Percentiles rank a stretch among this genome's conserved stretches.
Evolutionary conservation across 2,888 invertebrate species (phyloP).

Genomic region (Odontocolon sp.): DNA sequence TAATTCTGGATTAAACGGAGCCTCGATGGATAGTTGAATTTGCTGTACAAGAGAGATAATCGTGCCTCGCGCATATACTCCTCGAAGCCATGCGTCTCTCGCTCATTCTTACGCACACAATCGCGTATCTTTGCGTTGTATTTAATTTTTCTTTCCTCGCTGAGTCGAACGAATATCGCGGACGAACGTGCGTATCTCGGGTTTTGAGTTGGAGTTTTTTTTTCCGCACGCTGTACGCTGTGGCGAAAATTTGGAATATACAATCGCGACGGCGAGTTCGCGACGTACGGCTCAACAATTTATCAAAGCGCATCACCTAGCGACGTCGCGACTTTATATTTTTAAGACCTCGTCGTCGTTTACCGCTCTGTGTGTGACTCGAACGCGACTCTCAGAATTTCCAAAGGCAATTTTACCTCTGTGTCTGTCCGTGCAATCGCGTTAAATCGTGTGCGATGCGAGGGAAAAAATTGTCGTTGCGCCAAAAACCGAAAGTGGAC

Average conservation of each 20-base stretch:
- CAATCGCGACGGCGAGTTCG: background rate
- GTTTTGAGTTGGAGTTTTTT: background rate
- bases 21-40: background rate
- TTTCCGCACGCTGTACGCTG: background rate
- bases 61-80: background rate
- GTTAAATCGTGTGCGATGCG: slow-evolving; percentile 32
- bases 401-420: background rate
- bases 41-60: background rate
- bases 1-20: slow-evolving; percentile 40
- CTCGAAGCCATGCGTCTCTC: background rate
- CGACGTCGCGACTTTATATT: slow-evolving; percentile 71
- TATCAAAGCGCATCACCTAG: slow-evolving; percentile 76
- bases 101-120: background rate
- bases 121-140: background rate
- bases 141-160: background rate
- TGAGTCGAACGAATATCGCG: background rate
- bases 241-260: background rate
- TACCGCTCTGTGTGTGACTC: too few relatives aligned
- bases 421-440: slow-evolving; percentile 17
- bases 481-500: slow-evolving; percentile 76
- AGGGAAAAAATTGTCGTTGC: slow-evolving; percentile 76
- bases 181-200: background rate
- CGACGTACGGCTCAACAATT: slow-evolving; percentile 66
- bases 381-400: too few relatives aligned
- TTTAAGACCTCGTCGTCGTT: slow-evolving; percentile 70